These are phyloP conservation scores for Phycodurus eques DNA, from an alignment of 2,113 vertebrate genomes.

Conservation along the genomic window DNA sequence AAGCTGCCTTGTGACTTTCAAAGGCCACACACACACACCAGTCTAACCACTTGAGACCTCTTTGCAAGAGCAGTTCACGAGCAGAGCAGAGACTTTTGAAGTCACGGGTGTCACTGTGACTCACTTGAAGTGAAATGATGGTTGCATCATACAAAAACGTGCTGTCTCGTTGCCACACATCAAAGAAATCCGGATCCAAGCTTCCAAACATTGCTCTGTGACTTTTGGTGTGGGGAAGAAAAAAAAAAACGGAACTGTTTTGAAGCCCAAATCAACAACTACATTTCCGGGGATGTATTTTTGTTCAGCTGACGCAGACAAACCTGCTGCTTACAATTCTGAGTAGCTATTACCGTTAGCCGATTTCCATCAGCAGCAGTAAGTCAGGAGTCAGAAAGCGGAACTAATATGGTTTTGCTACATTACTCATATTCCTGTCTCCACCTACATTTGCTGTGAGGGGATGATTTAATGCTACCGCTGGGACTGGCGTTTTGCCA, in stretches of 20 bases:
- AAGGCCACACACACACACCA: slow-evolving; percentile 3
- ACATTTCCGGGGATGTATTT: slow-evolving; percentile 24
- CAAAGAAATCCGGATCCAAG: slow-evolving; percentile 6
- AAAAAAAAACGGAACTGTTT: not conserved
- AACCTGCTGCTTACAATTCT: slow-evolving; percentile 43
- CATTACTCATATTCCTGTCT: slow-evolving; percentile 62
- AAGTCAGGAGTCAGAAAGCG: slow-evolving; percentile 61
- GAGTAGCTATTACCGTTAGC: slow-evolving; percentile 57
- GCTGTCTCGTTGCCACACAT: slow-evolving; percentile 7
- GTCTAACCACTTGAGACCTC: slow-evolving; percentile 31
- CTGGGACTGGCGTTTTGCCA: slow-evolving; percentile 43
- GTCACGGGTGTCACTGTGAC: slow-evolving; percentile 42
- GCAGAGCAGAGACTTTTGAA: slow-evolving; percentile 19
- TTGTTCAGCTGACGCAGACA: slow-evolving; percentile 30
- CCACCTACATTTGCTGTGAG: slow-evolving; percentile 66
- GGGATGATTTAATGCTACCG: slow-evolving; percentile 42
- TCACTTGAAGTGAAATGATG: slow-evolving; percentile 22
- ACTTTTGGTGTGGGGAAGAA: not conserved
- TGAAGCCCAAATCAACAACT: slow-evolving; percentile 1
- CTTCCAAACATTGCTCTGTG: not conserved
- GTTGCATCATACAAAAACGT: slow-evolving; percentile 7
- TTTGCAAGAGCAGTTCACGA: slow-evolving; percentile 33
- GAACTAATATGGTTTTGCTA: slow-evolving; percentile 59
- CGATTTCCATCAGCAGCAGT: slow-evolving; percentile 65
- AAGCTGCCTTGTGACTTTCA: slow-evolving; percentile 48